These are phyloP conservation scores for Mormyrus iriodes DNA, from an alignment of 2,113 vertebrate species.

Conservation along the genomic window DNA sequence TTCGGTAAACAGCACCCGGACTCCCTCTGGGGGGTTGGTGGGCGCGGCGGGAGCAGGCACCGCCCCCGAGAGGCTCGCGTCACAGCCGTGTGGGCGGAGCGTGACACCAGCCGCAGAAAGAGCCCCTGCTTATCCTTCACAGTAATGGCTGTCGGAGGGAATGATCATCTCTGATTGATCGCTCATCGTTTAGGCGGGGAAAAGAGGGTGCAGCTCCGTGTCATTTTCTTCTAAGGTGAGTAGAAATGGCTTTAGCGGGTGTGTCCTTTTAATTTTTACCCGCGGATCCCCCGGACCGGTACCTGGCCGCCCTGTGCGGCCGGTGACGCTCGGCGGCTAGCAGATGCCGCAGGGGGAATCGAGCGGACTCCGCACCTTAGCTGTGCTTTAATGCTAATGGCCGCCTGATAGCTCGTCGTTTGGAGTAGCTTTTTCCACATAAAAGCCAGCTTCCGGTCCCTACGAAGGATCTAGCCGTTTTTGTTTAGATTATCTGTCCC, in stretches of 20 bases:
- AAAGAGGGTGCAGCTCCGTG: neutral
- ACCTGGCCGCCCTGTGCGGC: neutral
- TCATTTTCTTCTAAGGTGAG: neutral
- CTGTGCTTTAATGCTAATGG: neutral
- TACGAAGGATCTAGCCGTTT: neutral
- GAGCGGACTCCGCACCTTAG: neutral
- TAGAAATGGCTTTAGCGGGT: neutral
- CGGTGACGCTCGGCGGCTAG: neutral
- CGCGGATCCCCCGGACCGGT: neutral
- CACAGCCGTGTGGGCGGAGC: neutral
- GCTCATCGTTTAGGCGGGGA: neutral
- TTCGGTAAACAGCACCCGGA: neutral
- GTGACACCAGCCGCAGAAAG: neutral
- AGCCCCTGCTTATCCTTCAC: neutral
- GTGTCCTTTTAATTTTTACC: neutral
- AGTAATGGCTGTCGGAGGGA: constrained; percentile 2
- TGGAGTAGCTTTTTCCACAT: neutral
- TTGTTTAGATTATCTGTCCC: neutral
- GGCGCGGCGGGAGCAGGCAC: neutral
- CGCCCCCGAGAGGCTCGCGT: neutral
- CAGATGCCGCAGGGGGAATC: neutral
- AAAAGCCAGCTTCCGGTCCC: neutral
- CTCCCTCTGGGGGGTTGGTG: neutral
- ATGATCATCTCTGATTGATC: neutral
- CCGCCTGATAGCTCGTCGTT: neutral